A percentile compares a stretch with the other conserved stretches of the same genome.
phyloP scores from a whole-genome alignment of 2,113 vertebrate species.

The Nycticebus coucang region DNA sequence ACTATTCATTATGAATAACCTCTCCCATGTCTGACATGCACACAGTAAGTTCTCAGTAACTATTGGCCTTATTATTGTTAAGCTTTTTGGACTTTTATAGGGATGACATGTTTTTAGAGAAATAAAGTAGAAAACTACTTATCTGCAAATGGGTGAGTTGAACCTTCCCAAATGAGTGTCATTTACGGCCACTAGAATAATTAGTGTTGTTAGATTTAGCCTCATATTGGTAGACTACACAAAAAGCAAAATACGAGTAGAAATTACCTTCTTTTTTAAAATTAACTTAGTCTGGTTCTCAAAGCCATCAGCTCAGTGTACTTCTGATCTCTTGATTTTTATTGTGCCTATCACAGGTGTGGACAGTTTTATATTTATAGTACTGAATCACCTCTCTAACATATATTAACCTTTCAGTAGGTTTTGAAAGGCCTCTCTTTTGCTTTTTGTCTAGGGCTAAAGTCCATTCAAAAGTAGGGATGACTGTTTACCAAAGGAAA shows the following conservation, averaged over 20 bases:
- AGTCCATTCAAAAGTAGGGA: background rate
- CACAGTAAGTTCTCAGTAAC: background rate
- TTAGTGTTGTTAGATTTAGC: background rate
- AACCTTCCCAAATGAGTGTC: background rate
- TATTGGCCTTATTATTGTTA: background rate
- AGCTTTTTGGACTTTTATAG: background rate
- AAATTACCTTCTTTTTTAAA: background rate
- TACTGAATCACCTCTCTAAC: background rate
- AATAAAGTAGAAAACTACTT: background rate
- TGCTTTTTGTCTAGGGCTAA: background rate
- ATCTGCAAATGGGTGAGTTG: background rate
- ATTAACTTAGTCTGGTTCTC: background rate
- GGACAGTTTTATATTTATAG: background rate
- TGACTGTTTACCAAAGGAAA: background rate
- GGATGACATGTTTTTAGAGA: slow-evolving; percentile 13
- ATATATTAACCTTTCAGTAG: background rate
- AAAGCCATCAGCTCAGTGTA: background rate
- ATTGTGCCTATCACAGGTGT: background rate
- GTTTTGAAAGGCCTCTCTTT: background rate
- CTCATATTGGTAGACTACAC: background rate
- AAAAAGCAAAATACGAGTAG: background rate
- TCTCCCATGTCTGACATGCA: background rate
- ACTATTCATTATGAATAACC: background rate
- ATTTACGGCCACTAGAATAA: background rate
- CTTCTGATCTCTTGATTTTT: background rate